Base-by-base conservation (phyloP, 37 sponge, comb jelly and placozoan genomes). In the Crambe crambe region DNA sequence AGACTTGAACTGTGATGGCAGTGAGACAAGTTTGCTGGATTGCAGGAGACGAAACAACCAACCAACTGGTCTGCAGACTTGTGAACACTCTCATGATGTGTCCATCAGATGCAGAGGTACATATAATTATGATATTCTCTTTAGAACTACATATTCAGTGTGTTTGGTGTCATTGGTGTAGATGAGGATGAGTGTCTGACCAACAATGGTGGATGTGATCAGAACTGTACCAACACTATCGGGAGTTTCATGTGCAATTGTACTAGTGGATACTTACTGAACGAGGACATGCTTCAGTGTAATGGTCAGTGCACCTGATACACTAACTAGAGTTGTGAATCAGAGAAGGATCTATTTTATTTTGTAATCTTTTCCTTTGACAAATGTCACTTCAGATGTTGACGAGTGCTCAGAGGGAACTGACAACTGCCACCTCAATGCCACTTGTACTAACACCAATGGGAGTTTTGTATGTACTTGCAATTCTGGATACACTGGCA, bases 301-400 rank as follows among this genome's bases (percentile, higher is more conserved):
- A 22, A 60, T 60, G 61, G 61, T 60, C 6, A 26, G n/a, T n/a
- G n/a, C n/a, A n/a, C n/a, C n/a, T 60, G 23, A 25, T 25, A n/a
- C n/a, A n/a, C n/a, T n/a, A n/a, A n/a, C n/a, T n/a, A n/a, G n/a
- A n/a, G n/a, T n/a, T n/a, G n/a, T n/a, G n/a, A n/a, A n/a, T n/a
- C n/a, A n/a, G n/a, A n/a, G n/a, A n/a, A n/a, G n/a, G n/a, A n/a
- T n/a, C n/a, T n/a, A n/a, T n/a, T n/a, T n/a, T n/a, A n/a, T n/a
- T n/a, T n/a, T n/a, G n/a, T n/a, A n/a, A n/a, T n/a, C 39, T n/a
- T 12, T 47, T 47, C 51, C 51, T 15, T 47, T 37, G 61, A 47
- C 34, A 85, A 78, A 85, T 70, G 38, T 77, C 9, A 32, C 35
- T 68, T 5, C 73, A 77, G 78, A 77, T 63, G 39, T 77, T 41